Base-by-base conservation (phyloP, 2,113 vertebrate species). In the Macquaria ambigua region DNA sequence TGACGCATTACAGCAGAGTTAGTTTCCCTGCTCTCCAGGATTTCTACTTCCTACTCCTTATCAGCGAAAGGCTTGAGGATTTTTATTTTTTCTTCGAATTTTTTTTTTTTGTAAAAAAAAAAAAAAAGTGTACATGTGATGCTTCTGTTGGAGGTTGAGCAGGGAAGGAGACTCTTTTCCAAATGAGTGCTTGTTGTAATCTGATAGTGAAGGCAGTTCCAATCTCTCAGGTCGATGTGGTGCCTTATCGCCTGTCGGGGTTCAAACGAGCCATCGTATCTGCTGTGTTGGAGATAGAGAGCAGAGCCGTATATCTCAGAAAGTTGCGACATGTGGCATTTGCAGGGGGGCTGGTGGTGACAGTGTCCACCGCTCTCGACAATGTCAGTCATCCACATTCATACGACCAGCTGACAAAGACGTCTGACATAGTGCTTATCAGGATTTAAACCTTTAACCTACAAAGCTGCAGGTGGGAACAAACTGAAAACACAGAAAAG, bases 241-340 rank as follows among this genome's bases (percentile, higher is more conserved):
- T 64, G 63, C 31, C 86, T 93, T 94, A 95, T 95, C 90, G 20
- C 55, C 86, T 79, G 84, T 43, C 67, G 23, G 28, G 63, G 84
- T 88, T 92, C 82, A 92, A 85, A 90, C 56, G 8, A 72, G 79
- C 67, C 83, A 15, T 53, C 10, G 25, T 80, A 82, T 90, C 88
- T 91, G 93, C 85, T 78, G 37, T 81, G 73, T 88, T 80, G 87
- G 69, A 92, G 91, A 94, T 95, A 94, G 61, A 80, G 55, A 69
- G 89, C 78, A 50, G 81, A 81, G 82, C 81, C 20, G 31, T 68
- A 63, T 86, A 87, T 93, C 84, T 82, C 58, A 23, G 23, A 58
- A 74, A 79, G 63, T 37, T 84, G 67, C 3, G 5, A 37, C 77
- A 81, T 82, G 71, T 80, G 86, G 77, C 81, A 90, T 91, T 92